These are phyloP conservation scores for Dasysyrphus tricinctus DNA, from an alignment of 2,888 invertebrate species.

Conservation along the genomic window DNA sequence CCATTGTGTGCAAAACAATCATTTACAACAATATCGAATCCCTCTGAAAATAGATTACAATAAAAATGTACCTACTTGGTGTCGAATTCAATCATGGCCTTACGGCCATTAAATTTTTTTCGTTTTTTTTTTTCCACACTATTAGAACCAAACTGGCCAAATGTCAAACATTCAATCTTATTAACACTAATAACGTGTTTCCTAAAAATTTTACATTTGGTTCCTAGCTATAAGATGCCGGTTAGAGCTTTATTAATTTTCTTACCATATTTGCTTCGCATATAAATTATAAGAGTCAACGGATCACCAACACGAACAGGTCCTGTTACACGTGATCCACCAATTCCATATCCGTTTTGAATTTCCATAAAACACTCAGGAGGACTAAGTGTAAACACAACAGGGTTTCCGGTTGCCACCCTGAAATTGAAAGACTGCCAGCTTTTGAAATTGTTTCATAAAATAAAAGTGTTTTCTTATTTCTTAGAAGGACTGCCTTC, in stretches of 20 bases:
- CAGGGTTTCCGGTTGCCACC: constrained; percentile 97
- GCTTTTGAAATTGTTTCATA: not conserved
- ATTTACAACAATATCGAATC: constrained; percentile 97
- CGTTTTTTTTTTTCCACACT: too few species aligned
- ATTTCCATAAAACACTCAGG: constrained; percentile 99
- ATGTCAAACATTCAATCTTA: too few species aligned
- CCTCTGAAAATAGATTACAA: constrained; percentile 86
- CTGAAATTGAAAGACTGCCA: constrained; percentile 83
- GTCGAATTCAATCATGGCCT: too few species aligned
- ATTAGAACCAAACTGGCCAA: too few species aligned
- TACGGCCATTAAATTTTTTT: too few species aligned
- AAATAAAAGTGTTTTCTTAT: not conserved
- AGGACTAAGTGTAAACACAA: constrained; percentile 95
- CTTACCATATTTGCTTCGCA: constrained; percentile 96
- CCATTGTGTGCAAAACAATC: constrained; percentile 98
- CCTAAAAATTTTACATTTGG: too few species aligned
- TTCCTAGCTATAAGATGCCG: too few species aligned
- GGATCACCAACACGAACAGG: constrained; percentile 97
- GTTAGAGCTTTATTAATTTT: too few species aligned
- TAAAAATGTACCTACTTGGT: too few species aligned
- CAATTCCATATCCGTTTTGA: constrained; percentile 94
- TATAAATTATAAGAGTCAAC: constrained; percentile 95
- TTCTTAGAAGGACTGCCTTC: too few species aligned
- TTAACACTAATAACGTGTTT: too few species aligned
- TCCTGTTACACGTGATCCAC: constrained; percentile 92